phyloP scores from a whole-genome alignment of 2,888 invertebrate species.

The Sturmia bella region DNA sequence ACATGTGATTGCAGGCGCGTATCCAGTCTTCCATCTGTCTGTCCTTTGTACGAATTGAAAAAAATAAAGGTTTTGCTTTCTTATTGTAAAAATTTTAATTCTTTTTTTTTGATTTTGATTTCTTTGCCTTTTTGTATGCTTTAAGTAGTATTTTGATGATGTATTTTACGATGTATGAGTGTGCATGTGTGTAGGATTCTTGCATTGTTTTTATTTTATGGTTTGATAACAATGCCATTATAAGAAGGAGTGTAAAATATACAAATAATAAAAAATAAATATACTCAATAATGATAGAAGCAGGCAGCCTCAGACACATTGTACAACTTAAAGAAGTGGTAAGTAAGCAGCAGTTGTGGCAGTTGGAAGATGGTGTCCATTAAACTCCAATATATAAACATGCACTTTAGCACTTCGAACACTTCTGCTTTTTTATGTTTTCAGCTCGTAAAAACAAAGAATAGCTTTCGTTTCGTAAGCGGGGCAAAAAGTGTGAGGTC shows the following conservation, averaged over 20 bases:
- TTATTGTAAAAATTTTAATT: conserved; percentile 24
- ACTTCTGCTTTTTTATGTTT: conserved; percentile 27
- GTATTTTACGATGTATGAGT: conserved; percentile 20
- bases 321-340: conserved; percentile 19
- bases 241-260: conserved; percentile 76
- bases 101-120: conserved; percentile 12
- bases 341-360: conserved; percentile 29
- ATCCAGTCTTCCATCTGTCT: conserved; percentile 16
- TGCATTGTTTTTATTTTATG: conserved; percentile 54
- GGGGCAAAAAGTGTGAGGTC: conserved; percentile 59
- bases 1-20: conserved; percentile 41
- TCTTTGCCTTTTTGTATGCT: conserved; percentile 10
- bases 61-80: conserved; percentile 40
- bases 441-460: conserved; percentile 41
- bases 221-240: conserved; percentile 79
- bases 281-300: conserved; percentile 38
- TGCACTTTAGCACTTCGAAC: conserved; percentile 54
- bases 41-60: conserved; percentile 25
- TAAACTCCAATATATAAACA: conserved; percentile 51
- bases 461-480: conserved; percentile 10
- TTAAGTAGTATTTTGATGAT: conserved; percentile 65
- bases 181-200: neutral
- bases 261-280: conserved; percentile 48
- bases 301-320: conserved; percentile 25
- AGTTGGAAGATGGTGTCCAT: conserved; percentile 43